Evolutionary conservation across 2,888 invertebrate species (phyloP).

Genomic region (Mylabris sibirica): DNA sequence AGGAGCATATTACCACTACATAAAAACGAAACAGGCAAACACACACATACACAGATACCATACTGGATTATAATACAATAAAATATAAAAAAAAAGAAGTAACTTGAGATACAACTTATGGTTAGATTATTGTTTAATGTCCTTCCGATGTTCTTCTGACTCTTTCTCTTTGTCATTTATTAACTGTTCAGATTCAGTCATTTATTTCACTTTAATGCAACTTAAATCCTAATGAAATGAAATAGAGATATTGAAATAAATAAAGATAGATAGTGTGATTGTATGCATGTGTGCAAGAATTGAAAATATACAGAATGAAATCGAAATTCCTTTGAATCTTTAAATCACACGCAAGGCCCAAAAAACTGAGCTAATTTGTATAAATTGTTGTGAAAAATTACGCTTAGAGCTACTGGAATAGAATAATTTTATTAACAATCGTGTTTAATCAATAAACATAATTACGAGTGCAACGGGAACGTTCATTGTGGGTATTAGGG

Average conservation of each 20-base stretch:
- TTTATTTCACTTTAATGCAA: constrained; percentile 30
- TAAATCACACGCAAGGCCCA: no score
- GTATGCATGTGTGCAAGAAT: not conserved
- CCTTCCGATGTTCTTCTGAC: constrained; percentile 37
- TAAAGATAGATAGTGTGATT: not conserved
- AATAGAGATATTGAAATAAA: constrained; percentile 1
- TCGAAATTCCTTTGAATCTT: no score
- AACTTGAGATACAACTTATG: constrained; percentile 46
- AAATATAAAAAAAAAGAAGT: not conserved
- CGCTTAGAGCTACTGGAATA: no score
- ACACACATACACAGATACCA: not conserved
- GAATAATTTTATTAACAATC: no score
- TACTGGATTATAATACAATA: constrained; percentile 37
- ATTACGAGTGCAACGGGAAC: no score
- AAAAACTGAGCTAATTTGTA: no score
- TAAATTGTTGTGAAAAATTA: no score
- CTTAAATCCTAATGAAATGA: constrained; percentile 32
- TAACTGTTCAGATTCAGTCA: constrained; percentile 8
- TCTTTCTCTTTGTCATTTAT: constrained; percentile 29
- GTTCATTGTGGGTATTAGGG: no score
- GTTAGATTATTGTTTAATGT: constrained; percentile 46
- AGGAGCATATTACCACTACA: constrained; percentile 22
- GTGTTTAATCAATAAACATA: no score
- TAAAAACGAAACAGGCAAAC: constrained; percentile 4
- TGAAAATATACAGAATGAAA: not conserved